phyloP scores from a whole-genome alignment of 2,113 vertebrate species.

The Neogale vison region DNA sequence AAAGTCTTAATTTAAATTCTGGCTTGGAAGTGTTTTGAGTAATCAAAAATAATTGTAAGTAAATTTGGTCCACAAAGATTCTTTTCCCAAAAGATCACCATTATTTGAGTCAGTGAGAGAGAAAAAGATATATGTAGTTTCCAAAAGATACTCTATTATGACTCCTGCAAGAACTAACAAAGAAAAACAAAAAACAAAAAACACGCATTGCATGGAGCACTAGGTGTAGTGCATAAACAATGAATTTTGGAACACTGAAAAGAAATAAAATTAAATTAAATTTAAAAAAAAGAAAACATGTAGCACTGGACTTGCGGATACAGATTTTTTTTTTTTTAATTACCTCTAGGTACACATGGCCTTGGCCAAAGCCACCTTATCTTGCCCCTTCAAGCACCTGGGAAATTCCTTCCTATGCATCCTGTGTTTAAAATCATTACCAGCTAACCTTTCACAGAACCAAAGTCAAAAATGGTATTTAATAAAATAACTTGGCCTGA shows the following conservation, averaged over 20 bases:
- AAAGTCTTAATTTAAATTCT: constrained; percentile 50
- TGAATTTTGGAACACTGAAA: too few species aligned
- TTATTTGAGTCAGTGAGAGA: background rate
- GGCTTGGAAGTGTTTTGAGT: constrained; percentile 1
- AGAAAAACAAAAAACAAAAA: background rate
- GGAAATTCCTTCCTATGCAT: background rate
- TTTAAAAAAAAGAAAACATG: background rate
- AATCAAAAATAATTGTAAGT: background rate
- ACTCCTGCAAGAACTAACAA: background rate
- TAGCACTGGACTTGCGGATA: too few species aligned
- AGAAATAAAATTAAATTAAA: too few species aligned
- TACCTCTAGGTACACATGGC: background rate
- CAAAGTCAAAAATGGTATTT: background rate
- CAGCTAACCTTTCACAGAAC: background rate
- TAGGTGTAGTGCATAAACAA: too few species aligned
- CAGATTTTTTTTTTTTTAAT: background rate
- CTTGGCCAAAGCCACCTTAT: background rate
- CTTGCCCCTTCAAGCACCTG: background rate
- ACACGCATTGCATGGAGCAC: background rate
- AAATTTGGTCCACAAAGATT: constrained; percentile 2
- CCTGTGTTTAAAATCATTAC: background rate
- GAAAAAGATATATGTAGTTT: background rate
- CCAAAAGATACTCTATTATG: background rate
- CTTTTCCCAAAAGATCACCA: background rate
- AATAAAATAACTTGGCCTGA: background rate